Conservation (phyloP, 2,113 vertebrate genomes). For the Lepus timidus region DNA sequence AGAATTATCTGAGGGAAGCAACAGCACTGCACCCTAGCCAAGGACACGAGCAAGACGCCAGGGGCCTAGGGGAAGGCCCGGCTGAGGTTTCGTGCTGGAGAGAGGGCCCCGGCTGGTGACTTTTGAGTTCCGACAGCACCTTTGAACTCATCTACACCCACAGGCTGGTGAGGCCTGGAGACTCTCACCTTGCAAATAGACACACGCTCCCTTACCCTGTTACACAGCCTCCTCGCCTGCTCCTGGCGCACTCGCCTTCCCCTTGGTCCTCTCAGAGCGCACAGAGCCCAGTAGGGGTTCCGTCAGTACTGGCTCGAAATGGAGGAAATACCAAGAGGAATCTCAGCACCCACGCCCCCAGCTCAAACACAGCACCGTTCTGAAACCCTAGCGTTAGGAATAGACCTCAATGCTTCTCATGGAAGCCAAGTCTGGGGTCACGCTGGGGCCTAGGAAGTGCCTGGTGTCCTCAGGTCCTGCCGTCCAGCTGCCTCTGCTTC, state of each 20-base stretch:
- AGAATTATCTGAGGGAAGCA: no score
- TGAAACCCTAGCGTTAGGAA: not conserved
- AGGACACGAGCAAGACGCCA: not conserved
- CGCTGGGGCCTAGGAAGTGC: not conserved
- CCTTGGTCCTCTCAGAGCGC: no score
- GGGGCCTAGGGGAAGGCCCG: not conserved
- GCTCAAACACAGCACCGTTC: not conserved
- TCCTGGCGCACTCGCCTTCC: not conserved
- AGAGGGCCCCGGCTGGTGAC: not conserved
- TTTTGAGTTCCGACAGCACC: not conserved
- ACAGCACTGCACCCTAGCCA: not conserved
- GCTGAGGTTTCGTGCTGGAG: not conserved
- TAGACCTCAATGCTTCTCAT: not conserved
- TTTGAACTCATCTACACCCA: slow-evolving; percentile 36
- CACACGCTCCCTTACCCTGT: not conserved
- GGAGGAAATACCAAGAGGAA: not conserved
- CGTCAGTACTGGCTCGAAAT: not conserved
- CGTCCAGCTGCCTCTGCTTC: not conserved
- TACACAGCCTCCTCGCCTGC: not conserved
- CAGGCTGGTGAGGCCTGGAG: not conserved
- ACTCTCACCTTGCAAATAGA: not conserved
- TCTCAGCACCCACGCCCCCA: not conserved
- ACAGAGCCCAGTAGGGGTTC: not conserved
- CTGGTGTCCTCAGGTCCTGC: not conserved
- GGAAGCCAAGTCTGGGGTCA: not conserved